phyloP scores from a whole-genome alignment of 2,888 invertebrate species.

The Gnatocerus cornutus region DNA sequence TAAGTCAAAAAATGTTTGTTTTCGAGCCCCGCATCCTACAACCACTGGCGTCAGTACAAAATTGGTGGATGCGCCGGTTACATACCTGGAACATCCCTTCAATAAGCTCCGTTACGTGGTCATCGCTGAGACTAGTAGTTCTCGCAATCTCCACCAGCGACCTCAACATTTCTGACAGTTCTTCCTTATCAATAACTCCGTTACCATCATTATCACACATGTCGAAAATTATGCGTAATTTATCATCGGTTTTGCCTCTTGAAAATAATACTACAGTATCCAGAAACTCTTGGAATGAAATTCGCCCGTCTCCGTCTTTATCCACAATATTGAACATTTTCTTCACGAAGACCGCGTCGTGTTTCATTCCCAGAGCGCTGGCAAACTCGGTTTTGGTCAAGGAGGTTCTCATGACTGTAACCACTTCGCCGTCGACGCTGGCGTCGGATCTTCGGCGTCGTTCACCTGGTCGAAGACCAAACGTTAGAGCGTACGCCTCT shows the following conservation, averaged over 20 bases:
- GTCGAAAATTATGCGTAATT: slow-evolving; percentile 94
- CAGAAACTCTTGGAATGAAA: slow-evolving; percentile 96
- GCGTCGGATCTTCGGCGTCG: slow-evolving; percentile 83
- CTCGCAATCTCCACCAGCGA: slow-evolving; percentile 94
- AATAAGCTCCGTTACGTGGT: slow-evolving; percentile 92
- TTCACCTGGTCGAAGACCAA: slow-evolving; percentile 91
- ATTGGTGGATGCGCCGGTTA: neutral
- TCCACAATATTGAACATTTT: slow-evolving; percentile 99
- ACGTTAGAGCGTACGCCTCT: slow-evolving; percentile 95
- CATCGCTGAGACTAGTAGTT: slow-evolving; percentile 91
- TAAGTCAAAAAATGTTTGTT: slow-evolving; percentile 93
- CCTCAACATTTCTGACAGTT: slow-evolving; percentile 93
- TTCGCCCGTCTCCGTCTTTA: slow-evolving; percentile 93
- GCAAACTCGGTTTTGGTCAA: slow-evolving; percentile 95
- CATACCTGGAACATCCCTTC: slow-evolving; percentile 93
- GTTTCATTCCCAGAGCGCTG: slow-evolving; percentile 95
- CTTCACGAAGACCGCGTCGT: slow-evolving; percentile 94
- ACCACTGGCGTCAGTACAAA: slow-evolving; percentile 41
- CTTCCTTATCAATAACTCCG: slow-evolving; percentile 94
- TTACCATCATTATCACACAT: slow-evolving; percentile 98
- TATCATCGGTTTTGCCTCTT: slow-evolving; percentile 93
- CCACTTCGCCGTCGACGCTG: slow-evolving; percentile 84
- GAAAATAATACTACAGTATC: slow-evolving; percentile 95
- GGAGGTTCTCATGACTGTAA: slow-evolving; percentile 95
- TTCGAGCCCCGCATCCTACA: slow-evolving; percentile 89